Conservation (phyloP, 2,113 vertebrate genomes). For the Rhinopithecus roxellana region DNA sequence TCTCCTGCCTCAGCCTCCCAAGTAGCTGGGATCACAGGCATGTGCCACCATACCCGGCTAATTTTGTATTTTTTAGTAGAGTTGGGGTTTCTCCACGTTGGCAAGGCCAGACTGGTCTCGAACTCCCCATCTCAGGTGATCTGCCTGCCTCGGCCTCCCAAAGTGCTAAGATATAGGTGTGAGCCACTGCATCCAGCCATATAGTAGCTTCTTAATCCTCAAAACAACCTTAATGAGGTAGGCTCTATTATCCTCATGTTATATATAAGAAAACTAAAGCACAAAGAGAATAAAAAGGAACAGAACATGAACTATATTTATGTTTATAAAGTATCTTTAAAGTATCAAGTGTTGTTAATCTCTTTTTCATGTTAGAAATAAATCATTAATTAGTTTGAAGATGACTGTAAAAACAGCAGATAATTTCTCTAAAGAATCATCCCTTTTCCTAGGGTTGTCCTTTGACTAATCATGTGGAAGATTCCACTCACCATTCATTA, state of each 20-base stretch:
- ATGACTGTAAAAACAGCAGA: background rate
- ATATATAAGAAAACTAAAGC: slow-evolving; percentile 37
- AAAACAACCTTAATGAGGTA: background rate
- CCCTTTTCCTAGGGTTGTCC: background rate
- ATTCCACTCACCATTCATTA: background rate
- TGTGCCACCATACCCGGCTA: too few species aligned
- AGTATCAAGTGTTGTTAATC: slow-evolving; percentile 1
- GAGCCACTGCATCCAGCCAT: too few species aligned
- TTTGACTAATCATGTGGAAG: background rate
- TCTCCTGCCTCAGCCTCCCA: too few species aligned
- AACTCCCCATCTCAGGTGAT: too few species aligned
- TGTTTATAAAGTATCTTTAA: slow-evolving; percentile 8
- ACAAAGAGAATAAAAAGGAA: background rate
- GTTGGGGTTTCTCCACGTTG: too few species aligned
- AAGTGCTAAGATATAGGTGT: too few species aligned
- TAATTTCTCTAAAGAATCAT: background rate
- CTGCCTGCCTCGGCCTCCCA: too few species aligned
- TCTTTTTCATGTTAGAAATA: slow-evolving; percentile 38
- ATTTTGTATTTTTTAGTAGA: too few species aligned
- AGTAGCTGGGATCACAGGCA: too few species aligned
- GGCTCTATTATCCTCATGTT: background rate
- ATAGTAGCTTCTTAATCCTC: background rate
- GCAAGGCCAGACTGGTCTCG: too few species aligned
- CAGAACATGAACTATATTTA: background rate
- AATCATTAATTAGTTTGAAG: background rate